These are phyloP conservation scores for Drosophila punjabiensis DNA, from an alignment of 1,140 invertebrate species.

Conservation along the genomic window DNA sequence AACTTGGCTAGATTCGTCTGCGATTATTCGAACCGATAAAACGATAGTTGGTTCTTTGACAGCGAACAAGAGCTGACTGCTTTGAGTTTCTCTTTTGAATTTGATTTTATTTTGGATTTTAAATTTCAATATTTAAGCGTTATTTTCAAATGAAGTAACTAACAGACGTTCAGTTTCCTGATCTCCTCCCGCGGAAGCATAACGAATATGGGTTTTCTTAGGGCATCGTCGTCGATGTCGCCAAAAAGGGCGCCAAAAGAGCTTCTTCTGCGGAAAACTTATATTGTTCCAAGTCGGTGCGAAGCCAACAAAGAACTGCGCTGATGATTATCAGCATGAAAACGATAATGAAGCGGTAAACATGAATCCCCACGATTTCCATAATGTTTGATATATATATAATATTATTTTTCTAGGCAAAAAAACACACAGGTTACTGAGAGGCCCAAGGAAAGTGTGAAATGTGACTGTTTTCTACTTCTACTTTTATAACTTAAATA, in stretches of 20 bases:
- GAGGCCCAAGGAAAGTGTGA: not conserved
- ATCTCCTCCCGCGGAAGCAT: not conserved
- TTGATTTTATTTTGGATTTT: not conserved
- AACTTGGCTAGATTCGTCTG: not conserved
- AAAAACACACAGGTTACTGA: not conserved
- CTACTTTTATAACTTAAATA: not conserved
- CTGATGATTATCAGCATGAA: not conserved
- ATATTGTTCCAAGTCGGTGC: not conserved
- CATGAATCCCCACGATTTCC: constrained; percentile 4
- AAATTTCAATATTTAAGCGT: not conserved
- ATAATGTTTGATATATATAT: not conserved
- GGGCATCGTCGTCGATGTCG: not conserved
- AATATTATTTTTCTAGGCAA: not conserved
- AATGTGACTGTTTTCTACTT: not conserved
- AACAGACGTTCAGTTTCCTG: not conserved
- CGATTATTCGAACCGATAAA: not conserved
- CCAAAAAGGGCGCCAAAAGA: not conserved
- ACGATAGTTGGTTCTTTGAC: not conserved
- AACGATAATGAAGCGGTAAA: constrained; percentile 6
- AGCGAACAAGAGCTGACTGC: not conserved
- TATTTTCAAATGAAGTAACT: not conserved
- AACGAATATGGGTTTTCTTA: not conserved
- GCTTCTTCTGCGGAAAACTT: not conserved
- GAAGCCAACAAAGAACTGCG: not conserved
- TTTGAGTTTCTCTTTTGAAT: not conserved